A percentile compares a stretch with the other conserved stretches of the same genome.
Conservation (phyloP, 1,140 invertebrate species). For the Monomorium pharaonis region DNA sequence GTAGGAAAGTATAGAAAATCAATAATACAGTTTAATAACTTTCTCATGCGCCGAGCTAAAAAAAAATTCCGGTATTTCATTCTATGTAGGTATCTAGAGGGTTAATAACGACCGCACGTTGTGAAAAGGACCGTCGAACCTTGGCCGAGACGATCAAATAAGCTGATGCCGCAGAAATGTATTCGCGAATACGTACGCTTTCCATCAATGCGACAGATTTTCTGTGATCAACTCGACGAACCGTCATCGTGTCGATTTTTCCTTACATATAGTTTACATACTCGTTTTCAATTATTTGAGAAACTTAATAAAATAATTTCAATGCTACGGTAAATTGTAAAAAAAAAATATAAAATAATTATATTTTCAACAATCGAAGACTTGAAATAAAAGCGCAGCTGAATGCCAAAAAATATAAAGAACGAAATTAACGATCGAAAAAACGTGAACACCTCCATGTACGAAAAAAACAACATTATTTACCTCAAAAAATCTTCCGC, state of each 20-base stretch:
- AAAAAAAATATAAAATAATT: not conserved
- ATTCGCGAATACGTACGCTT: slow-evolving; percentile 61
- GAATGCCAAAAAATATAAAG: not conserved
- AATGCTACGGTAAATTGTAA: not conserved
- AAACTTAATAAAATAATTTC: not conserved
- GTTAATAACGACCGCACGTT: slow-evolving; percentile 63
- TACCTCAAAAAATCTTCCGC: not conserved
- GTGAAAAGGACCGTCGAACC: slow-evolving; percentile 61
- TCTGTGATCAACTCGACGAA: slow-evolving; percentile 49
- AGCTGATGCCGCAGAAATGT: slow-evolving; percentile 68
- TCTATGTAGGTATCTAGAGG: not conserved
- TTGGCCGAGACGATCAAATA: slow-evolving; percentile 26
- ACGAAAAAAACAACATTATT: not conserved
- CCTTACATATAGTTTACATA: not conserved
- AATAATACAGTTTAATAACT: slow-evolving; percentile 36
- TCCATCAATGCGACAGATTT: slow-evolving; percentile 54
- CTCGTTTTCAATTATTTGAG: slow-evolving; percentile 7
- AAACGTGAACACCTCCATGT: not conserved
- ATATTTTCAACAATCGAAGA: not conserved
- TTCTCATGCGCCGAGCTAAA: not conserved
- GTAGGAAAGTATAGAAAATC: slow-evolving; percentile 46
- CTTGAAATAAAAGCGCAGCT: not conserved
- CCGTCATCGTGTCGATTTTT: not conserved
- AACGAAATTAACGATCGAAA: not conserved
- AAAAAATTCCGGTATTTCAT: not conserved